Evolutionary conservation across 2,113 vertebrate species (phyloP).

Genomic region (Phalacrocorax pelagicus): DNA sequence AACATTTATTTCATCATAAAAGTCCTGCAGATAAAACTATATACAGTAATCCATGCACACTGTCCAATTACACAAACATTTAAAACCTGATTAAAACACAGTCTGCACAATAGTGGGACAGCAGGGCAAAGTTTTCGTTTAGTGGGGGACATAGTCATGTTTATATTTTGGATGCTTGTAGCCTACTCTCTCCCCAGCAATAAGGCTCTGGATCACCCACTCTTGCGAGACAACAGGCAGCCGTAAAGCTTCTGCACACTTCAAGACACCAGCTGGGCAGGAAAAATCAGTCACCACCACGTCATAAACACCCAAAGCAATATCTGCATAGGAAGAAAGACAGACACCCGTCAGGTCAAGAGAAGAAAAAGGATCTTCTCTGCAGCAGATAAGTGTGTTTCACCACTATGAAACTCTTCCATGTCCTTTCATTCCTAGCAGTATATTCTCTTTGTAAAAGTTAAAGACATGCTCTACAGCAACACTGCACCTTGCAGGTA

Average conservation of each 20-base stretch:
- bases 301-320: slow-evolving; percentile 85
- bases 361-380: background rate
- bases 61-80: slow-evolving; percentile 79
- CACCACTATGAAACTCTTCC: background rate
- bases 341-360: background rate
- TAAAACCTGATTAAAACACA: slow-evolving; percentile 76
- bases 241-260: slow-evolving; percentile 78
- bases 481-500: background rate
- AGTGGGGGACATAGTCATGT: slow-evolving; percentile 77
- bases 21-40: slow-evolving; percentile 92
- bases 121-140: slow-evolving; percentile 28
- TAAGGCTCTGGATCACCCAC: slow-evolving; percentile 95
- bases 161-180: slow-evolving; percentile 86
- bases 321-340: slow-evolving; percentile 74
- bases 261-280: slow-evolving; percentile 82
- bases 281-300: slow-evolving; percentile 85
- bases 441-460: background rate
- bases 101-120: slow-evolving; percentile 58
- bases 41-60: slow-evolving; percentile 90
- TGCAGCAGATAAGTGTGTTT: background rate
- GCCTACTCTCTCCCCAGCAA: slow-evolving; percentile 84
- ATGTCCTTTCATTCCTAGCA: background rate
- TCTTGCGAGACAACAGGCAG: slow-evolving; percentile 90
- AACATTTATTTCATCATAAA: slow-evolving; percentile 91
- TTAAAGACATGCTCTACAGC: background rate